Conservation (phyloP, 2,113 vertebrate species). For the Boleophthalmus pectinirostris region DNA sequence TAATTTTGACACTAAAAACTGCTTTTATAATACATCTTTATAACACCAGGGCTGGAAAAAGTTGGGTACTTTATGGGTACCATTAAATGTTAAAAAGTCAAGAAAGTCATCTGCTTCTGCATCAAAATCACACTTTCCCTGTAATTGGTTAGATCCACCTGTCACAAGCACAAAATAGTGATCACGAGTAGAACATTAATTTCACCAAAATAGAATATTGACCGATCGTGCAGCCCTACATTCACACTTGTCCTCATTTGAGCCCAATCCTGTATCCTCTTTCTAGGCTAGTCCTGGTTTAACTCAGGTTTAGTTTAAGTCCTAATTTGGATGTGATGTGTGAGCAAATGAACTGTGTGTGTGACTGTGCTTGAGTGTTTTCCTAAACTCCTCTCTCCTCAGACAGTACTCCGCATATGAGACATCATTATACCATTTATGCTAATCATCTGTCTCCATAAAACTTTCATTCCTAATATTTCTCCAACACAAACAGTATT, state of each 20-base stretch:
- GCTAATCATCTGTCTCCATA: constrained; percentile 5
- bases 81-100: too few species aligned
- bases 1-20: too few species aligned
- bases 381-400: not conserved
- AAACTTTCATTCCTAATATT: constrained; percentile 19
- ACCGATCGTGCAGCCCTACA: too few species aligned
- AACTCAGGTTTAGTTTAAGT: not conserved
- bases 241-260: not conserved
- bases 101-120: too few species aligned
- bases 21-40: too few species aligned
- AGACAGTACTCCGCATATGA: not conserved
- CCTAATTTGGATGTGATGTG: not conserved
- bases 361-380: not conserved
- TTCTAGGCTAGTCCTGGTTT: not conserved
- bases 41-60: too few species aligned
- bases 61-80: too few species aligned
- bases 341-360: not conserved
- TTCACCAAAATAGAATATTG: too few species aligned
- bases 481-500: constrained; percentile 9
- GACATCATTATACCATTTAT: constrained; percentile 10
- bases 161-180: too few species aligned
- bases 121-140: too few species aligned
- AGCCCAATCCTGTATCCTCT: not conserved
- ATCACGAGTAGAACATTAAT: too few species aligned
- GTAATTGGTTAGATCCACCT: too few species aligned